Evolutionary conservation across 2,113 vertebrate species (phyloP).

Genomic region (Nerophis ophidion): DNA sequence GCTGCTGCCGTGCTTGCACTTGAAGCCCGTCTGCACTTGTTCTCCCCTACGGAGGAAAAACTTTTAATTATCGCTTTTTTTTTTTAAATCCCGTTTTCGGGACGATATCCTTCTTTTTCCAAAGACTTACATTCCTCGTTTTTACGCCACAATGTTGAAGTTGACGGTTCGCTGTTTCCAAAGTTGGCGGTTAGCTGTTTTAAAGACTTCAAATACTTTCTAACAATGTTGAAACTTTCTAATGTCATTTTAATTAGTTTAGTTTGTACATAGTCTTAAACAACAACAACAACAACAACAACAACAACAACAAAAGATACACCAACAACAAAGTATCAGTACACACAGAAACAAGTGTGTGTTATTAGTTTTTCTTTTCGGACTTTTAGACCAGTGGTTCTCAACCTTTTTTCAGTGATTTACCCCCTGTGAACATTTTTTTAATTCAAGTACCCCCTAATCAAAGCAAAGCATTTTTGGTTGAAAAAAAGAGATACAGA

Average conservation of each 20-base stretch:
- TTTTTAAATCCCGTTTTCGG: not conserved
- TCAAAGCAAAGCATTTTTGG: too few species aligned
- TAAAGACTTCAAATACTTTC: not conserved
- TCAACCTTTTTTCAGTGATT: too few species aligned
- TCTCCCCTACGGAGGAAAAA: conserved; percentile 11
- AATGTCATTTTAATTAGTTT: not conserved
- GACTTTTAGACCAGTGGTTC: conserved; percentile 8
- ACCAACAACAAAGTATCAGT: too few species aligned
- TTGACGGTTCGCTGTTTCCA: not conserved
- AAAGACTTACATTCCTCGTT: not conserved
- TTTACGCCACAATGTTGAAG: not conserved
- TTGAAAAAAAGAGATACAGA: too few species aligned
- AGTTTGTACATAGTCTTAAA: conserved; percentile 4
- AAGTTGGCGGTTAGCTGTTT: not conserved
- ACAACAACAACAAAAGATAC: too few species aligned
- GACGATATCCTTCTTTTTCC: not conserved
- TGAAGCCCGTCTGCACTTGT: conserved; percentile 62
- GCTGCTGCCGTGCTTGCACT: conserved; percentile 27
- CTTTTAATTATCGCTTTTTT: not conserved
- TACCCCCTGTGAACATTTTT: too few species aligned
- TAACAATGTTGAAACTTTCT: not conserved
- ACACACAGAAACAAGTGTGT: too few species aligned
- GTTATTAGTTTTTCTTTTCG: not conserved
- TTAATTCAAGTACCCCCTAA: too few species aligned
- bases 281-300: not conserved